Evolutionary conservation across 2,113 vertebrate genomes (phyloP).

Genomic region (Atherinomorus stipes): DNA sequence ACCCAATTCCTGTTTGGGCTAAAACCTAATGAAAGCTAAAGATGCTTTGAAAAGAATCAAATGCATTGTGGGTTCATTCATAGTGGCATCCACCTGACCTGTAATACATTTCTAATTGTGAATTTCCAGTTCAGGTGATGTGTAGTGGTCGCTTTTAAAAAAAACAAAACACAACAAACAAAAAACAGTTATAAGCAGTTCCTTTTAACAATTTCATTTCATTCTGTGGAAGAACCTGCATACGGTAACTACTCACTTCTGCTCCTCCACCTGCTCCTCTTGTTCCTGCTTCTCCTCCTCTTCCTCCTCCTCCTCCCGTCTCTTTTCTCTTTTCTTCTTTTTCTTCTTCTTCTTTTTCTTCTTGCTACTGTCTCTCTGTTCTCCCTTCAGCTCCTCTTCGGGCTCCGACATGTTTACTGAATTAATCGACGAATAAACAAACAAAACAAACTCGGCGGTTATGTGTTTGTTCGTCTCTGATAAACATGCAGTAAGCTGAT

Average conservation of each 20-base stretch:
- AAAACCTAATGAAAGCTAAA: too few species aligned
- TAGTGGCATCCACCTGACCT: too few species aligned
- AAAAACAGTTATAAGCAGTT: neutral
- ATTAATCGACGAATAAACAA: neutral
- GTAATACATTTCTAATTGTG: too few species aligned
- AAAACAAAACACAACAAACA: too few species aligned
- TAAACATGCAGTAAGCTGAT: slow-evolving; percentile 48
- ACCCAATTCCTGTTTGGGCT: too few species aligned
- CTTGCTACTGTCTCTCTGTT: slow-evolving; percentile 37
- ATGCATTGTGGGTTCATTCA: too few species aligned
- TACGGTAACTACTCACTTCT: slow-evolving; percentile 61
- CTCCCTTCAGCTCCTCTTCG: slow-evolving; percentile 22
- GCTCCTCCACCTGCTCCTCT: slow-evolving; percentile 12
- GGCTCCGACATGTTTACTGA: slow-evolving; percentile 57
- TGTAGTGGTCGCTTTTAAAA: too few species aligned
- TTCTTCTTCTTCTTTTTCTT: slow-evolving; percentile 47
- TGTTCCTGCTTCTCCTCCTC: slow-evolving; percentile 9
- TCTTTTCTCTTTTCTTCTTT: slow-evolving; percentile 22
- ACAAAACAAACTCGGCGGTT: neutral
- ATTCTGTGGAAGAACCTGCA: neutral
- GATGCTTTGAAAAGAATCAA: too few species aligned
- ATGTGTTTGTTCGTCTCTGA: slow-evolving; percentile 4
- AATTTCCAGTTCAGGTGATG: too few species aligned
- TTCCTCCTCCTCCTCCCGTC: slow-evolving; percentile 12
- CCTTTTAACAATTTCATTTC: neutral